phyloP scores from a whole-genome alignment of 2,888 invertebrate genomes.

The Antitype chi region DNA sequence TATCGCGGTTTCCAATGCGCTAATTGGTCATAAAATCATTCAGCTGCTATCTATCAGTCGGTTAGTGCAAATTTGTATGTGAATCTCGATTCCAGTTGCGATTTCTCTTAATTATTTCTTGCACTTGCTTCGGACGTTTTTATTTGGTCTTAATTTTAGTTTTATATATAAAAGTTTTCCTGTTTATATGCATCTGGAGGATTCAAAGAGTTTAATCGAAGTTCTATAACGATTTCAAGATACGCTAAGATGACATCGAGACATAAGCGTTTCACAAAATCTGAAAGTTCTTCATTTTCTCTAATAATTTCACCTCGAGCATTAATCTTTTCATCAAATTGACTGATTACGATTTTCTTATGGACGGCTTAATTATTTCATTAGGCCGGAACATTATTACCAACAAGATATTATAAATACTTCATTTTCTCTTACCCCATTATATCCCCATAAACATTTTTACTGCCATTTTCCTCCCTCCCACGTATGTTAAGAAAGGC shows the following conservation, averaged over 20 bases:
- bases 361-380: constrained; percentile 18
- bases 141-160: constrained; percentile 20
- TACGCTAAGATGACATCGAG: not conserved
- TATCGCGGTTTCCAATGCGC: constrained; percentile 58
- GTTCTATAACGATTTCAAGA: not conserved
- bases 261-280: not conserved
- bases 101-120: constrained; percentile 56
- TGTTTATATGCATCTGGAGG: not conserved
- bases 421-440: constrained; percentile 38
- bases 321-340: not conserved
- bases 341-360: not conserved
- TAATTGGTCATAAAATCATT: constrained; percentile 68
- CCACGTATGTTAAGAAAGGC: constrained; percentile 48
- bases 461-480: constrained; percentile 49
- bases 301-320: not conserved
- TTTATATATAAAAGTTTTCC: constrained; percentile 10
- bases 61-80: constrained; percentile 56
- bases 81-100: constrained; percentile 42
- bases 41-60: constrained; percentile 43
- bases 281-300: not conserved
- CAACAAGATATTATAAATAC: constrained; percentile 42
- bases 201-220: not conserved
- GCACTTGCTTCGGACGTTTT: constrained; percentile 33
- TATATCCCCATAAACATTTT: constrained; percentile 54
- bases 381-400: constrained; percentile 9